These are phyloP conservation scores for Calephelis perditalis DNA, from an alignment of 2,888 invertebrate genomes.

Conservation along the genomic window DNA sequence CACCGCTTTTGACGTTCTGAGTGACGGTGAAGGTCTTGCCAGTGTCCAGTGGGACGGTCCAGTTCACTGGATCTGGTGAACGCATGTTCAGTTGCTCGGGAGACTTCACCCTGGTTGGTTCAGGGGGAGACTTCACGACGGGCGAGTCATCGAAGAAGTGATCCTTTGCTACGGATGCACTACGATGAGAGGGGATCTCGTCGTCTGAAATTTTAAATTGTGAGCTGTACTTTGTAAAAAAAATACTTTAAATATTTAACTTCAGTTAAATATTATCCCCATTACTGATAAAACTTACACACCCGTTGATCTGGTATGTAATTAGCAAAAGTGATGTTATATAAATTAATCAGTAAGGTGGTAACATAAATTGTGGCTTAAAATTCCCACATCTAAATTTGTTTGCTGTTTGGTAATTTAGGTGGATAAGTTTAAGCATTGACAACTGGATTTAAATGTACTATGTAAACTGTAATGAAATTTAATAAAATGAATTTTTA, in stretches of 20 bases:
- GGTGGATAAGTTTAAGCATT: too few relatives aligned
- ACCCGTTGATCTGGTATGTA: too few relatives aligned
- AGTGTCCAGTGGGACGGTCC: constrained; percentile 96
- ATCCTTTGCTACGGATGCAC: constrained; percentile 73
- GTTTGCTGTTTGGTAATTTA: too few relatives aligned
- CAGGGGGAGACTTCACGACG: constrained; percentile 94
- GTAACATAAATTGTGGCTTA: too few relatives aligned
- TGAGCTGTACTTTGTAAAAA: background rate
- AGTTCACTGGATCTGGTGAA: constrained; percentile 95
- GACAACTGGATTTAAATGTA: too few relatives aligned
- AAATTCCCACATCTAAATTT: too few relatives aligned
- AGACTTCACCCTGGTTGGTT: constrained; percentile 94
- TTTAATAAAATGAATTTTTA: too few relatives aligned
- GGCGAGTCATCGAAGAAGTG: constrained; percentile 75
- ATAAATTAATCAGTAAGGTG: too few relatives aligned
- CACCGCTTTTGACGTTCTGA: constrained; percentile 88
- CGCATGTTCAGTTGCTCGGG: constrained; percentile 95
- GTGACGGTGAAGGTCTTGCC: constrained; percentile 96
- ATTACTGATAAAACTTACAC: too few relatives aligned
- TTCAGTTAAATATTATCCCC: too few relatives aligned
- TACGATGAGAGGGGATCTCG: constrained; percentile 67
- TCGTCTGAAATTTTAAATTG: constrained; percentile 49
- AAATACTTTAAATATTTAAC: background rate
- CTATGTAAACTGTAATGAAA: too few relatives aligned
- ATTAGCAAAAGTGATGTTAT: too few relatives aligned